phyloP scores from a whole-genome alignment of 2,888 invertebrate genomes.

The Nebria salina region DNA sequence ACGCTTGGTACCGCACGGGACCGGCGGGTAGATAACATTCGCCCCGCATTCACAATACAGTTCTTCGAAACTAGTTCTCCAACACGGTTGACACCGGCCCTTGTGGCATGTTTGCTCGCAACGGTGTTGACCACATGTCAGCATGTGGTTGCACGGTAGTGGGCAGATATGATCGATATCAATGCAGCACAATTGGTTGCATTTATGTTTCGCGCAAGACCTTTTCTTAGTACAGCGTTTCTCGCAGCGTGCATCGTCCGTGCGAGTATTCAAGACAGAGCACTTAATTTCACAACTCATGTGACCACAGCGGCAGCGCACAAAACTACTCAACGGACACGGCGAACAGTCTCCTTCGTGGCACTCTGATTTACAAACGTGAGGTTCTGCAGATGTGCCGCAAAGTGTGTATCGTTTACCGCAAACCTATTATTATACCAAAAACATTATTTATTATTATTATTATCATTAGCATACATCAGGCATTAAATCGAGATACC shows the following conservation, averaged over 20 bases:
- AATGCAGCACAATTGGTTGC: constrained; percentile 89
- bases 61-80: constrained; percentile 87
- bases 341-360: constrained; percentile 80
- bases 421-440: constrained; percentile 62
- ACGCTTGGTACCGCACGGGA: constrained; percentile 89
- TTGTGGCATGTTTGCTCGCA: constrained; percentile 91
- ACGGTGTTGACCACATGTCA: constrained; percentile 89
- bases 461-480: not conserved
- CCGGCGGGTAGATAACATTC: constrained; percentile 87
- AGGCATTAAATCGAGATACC: constrained; percentile 58
- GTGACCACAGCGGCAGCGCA: constrained; percentile 87
- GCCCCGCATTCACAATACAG: constrained; percentile 91
- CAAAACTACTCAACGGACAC: constrained; percentile 78
- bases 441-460: too few species aligned
- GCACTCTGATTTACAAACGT: constrained; percentile 75
- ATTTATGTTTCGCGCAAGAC: constrained; percentile 89
- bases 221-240: constrained; percentile 91
- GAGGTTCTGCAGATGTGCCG: constrained; percentile 73
- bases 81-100: constrained; percentile 83
- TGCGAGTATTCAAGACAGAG: constrained; percentile 73
- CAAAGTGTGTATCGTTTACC: constrained; percentile 71
- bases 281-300: constrained; percentile 85
- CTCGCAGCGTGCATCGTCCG: constrained; percentile 84
- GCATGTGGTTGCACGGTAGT: constrained; percentile 79
- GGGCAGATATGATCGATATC: constrained; percentile 88